These are phyloP conservation scores for Astur gentilis DNA, from an alignment of 2,113 vertebrate species.

Conservation along the genomic window DNA sequence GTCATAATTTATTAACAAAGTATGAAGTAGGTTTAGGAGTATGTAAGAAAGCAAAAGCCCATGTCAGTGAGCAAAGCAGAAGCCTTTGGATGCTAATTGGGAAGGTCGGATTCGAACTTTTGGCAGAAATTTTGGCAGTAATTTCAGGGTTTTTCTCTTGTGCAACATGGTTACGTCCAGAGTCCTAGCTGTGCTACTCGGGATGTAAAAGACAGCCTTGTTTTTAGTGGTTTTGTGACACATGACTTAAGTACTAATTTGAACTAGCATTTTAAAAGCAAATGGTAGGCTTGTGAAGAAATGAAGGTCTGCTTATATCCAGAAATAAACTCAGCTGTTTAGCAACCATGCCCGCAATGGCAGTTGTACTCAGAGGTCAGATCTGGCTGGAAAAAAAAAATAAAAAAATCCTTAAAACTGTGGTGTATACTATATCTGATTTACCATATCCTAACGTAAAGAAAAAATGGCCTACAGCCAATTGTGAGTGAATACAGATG, in stretches of 20 bases:
- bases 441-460: background rate
- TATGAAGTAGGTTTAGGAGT: background rate
- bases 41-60: background rate
- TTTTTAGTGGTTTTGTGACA: slow-evolving; percentile 28
- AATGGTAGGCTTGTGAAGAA: slow-evolving; percentile 27
- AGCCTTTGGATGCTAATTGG: background rate
- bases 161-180: background rate
- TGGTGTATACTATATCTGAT: background rate
- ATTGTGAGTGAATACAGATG: background rate
- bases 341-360: background rate
- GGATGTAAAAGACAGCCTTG: background rate
- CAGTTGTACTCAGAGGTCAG: background rate
- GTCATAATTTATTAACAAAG: background rate
- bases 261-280: background rate
- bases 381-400: background rate
- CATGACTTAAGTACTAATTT: background rate
- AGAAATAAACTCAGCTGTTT: slow-evolving; percentile 36
- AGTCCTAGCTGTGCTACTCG: background rate
- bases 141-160: background rate
- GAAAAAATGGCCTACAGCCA: background rate
- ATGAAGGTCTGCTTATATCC: background rate
- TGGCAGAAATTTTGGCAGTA: background rate
- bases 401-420: background rate
- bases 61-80: background rate
- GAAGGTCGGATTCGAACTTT: background rate